Evolutionary conservation across 2,797 vertebrate genomes (phyloP).

Genomic region (Danio kyathit): DNA sequence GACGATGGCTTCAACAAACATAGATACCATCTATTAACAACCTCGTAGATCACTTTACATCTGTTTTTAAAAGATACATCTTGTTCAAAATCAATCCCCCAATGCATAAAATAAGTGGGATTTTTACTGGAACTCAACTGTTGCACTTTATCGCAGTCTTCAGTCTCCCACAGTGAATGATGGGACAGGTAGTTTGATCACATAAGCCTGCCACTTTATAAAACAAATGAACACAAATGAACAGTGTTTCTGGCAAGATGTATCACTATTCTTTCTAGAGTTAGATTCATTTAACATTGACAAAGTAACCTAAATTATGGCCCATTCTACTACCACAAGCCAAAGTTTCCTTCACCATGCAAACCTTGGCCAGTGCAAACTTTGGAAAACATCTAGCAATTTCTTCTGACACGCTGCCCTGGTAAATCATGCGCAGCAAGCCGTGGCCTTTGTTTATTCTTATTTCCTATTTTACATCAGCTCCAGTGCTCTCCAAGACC

Average conservation of each 20-base stretch:
- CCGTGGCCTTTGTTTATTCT: background rate
- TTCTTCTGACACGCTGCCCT: slow-evolving; percentile 22
- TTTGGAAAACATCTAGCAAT: slow-evolving; percentile 8
- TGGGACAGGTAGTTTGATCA: background rate
- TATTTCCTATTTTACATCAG: slow-evolving; percentile 24
- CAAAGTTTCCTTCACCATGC: background rate
- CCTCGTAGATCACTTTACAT: background rate
- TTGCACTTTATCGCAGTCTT: background rate
- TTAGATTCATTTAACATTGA: background rate
- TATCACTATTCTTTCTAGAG: background rate
- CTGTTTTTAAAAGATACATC: background rate
- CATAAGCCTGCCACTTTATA: background rate
- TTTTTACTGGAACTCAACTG: background rate
- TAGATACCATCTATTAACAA: background rate
- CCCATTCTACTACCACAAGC: background rate
- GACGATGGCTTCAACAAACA: background rate
- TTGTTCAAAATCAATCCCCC: background rate
- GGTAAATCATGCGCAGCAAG: slow-evolving; percentile 23
- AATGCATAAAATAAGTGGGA: background rate
- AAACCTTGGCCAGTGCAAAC: background rate
- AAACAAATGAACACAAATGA: background rate
- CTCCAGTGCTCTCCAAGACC: slow-evolving; percentile 15
- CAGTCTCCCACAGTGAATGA: background rate
- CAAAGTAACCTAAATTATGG: background rate
- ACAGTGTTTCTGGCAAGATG: background rate